Conservation (phyloP, 1,140 invertebrate genomes). For the Ridgeia piscesae region DNA sequence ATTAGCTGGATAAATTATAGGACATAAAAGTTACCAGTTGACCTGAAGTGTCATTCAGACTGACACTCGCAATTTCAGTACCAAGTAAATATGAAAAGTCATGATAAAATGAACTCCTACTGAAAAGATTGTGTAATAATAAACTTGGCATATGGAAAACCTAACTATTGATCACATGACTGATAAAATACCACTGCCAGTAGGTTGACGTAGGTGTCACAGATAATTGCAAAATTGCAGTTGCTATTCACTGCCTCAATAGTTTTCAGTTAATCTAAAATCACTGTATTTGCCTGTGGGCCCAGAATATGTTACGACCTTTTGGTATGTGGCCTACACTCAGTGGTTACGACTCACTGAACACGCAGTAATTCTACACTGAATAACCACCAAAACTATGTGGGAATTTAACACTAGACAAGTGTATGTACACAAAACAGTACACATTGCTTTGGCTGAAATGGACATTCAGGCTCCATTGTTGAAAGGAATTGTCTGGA, state of each 20-base stretch:
- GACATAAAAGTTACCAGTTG: too few species aligned
- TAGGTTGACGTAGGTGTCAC: neutral
- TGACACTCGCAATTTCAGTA: too few species aligned
- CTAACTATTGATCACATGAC: neutral
- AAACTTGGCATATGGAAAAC: neutral
- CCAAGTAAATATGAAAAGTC: neutral
- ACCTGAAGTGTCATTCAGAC: too few species aligned
- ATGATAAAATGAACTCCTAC: neutral
- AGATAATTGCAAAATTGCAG: neutral
- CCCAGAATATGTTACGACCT: neutral
- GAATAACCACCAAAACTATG: neutral
- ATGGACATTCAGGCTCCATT: neutral
- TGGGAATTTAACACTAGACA: neutral
- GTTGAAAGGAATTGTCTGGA: neutral
- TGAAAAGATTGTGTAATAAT: neutral
- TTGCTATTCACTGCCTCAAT: neutral
- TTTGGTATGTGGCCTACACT: neutral
- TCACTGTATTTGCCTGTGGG: too few species aligned
- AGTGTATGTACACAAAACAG: neutral
- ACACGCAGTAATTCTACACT: neutral
- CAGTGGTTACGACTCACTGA: neutral
- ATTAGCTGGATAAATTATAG: too few species aligned
- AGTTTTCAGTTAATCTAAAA: neutral
- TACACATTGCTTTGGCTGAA: neutral
- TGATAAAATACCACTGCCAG: neutral